These are phyloP conservation scores for Pseudotriccus pelzelni DNA, from an alignment of 2,797 vertebrate genomes.

Conservation along the genomic window DNA sequence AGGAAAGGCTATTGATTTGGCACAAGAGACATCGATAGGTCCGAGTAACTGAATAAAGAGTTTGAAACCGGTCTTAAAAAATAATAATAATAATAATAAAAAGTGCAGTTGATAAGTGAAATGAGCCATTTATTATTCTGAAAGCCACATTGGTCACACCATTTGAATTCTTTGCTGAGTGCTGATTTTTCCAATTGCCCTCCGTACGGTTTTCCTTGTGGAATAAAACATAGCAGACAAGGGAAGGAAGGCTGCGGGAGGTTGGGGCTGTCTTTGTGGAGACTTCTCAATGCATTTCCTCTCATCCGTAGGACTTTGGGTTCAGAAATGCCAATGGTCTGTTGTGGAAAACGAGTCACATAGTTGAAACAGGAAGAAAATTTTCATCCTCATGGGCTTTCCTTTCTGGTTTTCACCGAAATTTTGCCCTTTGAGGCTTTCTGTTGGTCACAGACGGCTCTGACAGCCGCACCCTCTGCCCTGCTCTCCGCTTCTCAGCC, in stretches of 20 bases:
- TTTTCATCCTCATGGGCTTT: not conserved
- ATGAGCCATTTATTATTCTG: not conserved
- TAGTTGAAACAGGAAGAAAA: not conserved
- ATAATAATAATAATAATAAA: slow-evolving; percentile 45
- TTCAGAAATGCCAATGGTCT: not conserved
- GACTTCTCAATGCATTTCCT: not conserved
- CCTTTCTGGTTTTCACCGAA: not conserved
- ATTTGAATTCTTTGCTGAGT: not conserved
- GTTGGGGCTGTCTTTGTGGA: not conserved
- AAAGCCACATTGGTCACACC: not conserved
- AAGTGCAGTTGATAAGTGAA: slow-evolving; percentile 14
- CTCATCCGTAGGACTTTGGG: not conserved
- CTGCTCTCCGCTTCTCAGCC: not conserved
- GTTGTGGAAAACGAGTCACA: accelerated
- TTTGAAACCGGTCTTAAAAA: slow-evolving; percentile 48
- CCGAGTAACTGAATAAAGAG: slow-evolving; percentile 42
- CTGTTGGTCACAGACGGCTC: not conserved
- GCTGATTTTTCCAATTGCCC: not conserved
- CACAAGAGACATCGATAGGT: slow-evolving; percentile 48
- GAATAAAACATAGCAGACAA: not conserved
- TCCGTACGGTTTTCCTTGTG: not conserved
- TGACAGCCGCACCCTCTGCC: not conserved
- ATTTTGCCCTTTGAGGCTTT: not conserved
- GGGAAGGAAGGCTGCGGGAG: not conserved
- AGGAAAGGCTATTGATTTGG: slow-evolving; percentile 60